phyloP scores from a whole-genome alignment of 2,797 vertebrate species.

The Tokudaia tokunoshimensis region DNA sequence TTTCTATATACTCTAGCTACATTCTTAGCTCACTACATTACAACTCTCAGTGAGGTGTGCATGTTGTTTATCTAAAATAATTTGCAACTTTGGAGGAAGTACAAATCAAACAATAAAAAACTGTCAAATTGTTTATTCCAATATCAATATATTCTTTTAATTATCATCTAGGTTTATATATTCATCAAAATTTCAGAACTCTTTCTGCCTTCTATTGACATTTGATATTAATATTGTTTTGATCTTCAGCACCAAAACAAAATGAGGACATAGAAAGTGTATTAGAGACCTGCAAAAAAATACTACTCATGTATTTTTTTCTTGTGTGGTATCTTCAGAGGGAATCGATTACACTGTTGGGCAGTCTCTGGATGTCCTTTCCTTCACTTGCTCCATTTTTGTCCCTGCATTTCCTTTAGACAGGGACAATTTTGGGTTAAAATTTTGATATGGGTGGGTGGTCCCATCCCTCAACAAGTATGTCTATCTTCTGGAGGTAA shows the following conservation, averaged over 20 bases:
- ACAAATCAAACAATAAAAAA: not conserved
- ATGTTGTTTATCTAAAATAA: not conserved
- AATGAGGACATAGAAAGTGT: not conserved
- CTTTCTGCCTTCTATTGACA: not conserved
- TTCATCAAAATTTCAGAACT: not conserved
- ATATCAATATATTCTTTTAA: constrained; percentile 23
- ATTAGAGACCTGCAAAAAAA: not conserved
- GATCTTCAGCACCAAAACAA: not conserved
- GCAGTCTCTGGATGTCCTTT: no score
- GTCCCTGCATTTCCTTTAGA: no score
- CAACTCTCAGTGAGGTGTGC: not conserved
- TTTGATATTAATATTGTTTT: constrained; percentile 21
- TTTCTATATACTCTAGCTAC: not conserved
- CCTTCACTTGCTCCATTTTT: no score
- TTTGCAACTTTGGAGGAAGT: not conserved
- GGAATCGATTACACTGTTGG: no score
- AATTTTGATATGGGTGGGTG: no score
- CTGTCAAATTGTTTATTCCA: not conserved
- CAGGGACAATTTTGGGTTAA: no score
- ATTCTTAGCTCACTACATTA: not conserved
- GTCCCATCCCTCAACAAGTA: no score
- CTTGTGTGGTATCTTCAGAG: not conserved
- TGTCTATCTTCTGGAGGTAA: no score
- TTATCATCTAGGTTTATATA: not conserved
- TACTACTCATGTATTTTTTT: not conserved